Percentiles rank a stretch among this genome's conserved stretches.
Conservation (phyloP, 2,113 vertebrate species). For the Bos indicus region DNA sequence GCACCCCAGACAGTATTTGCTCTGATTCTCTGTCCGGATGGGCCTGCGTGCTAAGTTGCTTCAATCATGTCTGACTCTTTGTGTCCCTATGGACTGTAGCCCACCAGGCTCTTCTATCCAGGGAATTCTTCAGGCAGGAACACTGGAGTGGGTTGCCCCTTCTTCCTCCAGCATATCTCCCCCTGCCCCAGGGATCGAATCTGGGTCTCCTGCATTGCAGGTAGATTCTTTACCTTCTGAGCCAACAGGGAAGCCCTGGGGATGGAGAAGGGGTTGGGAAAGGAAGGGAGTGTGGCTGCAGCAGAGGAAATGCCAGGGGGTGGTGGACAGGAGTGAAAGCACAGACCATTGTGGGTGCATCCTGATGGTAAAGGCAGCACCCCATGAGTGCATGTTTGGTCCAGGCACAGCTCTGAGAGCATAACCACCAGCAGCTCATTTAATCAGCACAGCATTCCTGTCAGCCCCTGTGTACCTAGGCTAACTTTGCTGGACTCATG, state of each 20-base stretch:
- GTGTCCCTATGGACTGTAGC: not conserved
- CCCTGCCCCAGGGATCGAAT: fast-evolving
- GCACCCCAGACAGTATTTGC: not conserved
- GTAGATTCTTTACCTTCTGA: not conserved
- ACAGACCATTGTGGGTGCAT: not conserved
- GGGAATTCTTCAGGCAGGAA: not conserved
- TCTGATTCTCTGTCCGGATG: not conserved
- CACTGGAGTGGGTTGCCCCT: not conserved
- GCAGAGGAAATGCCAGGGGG: not conserved
- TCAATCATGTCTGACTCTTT: not conserved
- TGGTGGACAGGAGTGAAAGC: not conserved
- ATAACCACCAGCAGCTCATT: not conserved
- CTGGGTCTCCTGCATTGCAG: not conserved
- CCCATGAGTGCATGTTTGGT: not conserved
- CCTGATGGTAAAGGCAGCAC: not conserved
- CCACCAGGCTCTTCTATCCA: not conserved
- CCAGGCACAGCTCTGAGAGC: not conserved
- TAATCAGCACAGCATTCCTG: not conserved
- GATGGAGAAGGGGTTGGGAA: not conserved
- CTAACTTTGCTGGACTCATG: not conserved
- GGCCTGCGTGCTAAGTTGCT: not conserved
- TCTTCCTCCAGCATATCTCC: not conserved
- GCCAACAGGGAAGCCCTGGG: not conserved
- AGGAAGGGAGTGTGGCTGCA: not conserved
- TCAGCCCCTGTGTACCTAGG: not conserved